phyloP scores from a whole-genome alignment of 2,113 vertebrate species.

The Gymnobelideus leadbeateri region DNA sequence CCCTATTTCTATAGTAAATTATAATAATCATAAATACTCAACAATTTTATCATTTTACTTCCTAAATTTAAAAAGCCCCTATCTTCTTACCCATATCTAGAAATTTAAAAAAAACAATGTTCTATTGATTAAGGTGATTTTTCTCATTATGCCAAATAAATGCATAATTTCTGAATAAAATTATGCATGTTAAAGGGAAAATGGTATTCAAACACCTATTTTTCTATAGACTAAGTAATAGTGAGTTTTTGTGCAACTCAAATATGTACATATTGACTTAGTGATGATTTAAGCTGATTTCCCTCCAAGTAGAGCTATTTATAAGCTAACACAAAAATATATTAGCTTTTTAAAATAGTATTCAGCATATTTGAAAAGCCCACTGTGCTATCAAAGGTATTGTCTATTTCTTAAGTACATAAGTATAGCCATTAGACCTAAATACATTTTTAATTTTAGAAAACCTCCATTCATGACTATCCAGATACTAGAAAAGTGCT shows the following conservation, averaged over 20 bases:
- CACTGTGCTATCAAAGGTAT: slow-evolving; percentile 20
- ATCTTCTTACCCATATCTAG: background rate
- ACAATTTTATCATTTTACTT: background rate
- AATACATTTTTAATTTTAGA: slow-evolving; percentile 56
- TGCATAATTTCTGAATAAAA: slow-evolving; percentile 38
- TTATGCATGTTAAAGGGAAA: slow-evolving; percentile 8
- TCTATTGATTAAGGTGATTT: background rate
- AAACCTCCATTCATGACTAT: slow-evolving; percentile 26
- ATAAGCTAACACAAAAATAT: slow-evolving; percentile 1
- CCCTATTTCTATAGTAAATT: background rate
- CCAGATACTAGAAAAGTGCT: slow-evolving; percentile 55
- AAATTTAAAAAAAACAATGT: background rate
- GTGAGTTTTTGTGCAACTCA: slow-evolving; percentile 10
- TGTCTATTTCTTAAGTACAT: slow-evolving; percentile 45
- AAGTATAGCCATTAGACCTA: slow-evolving; percentile 46
- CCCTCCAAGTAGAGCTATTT: slow-evolving; percentile 23
- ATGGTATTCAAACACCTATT: slow-evolving; percentile 9
- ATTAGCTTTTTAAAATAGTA: background rate
- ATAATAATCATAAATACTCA: background rate
- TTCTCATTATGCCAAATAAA: background rate
- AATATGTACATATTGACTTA: background rate
- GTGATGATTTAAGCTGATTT: slow-evolving; percentile 29
- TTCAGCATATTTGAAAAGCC: background rate
- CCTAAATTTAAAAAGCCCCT: background rate
- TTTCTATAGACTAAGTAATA: slow-evolving; percentile 1